A percentile compares a stretch with the other conserved stretches of the same genome.
Evolutionary conservation across 2,113 vertebrate species (phyloP).

Genomic region (Larimichthys crocea): DNA sequence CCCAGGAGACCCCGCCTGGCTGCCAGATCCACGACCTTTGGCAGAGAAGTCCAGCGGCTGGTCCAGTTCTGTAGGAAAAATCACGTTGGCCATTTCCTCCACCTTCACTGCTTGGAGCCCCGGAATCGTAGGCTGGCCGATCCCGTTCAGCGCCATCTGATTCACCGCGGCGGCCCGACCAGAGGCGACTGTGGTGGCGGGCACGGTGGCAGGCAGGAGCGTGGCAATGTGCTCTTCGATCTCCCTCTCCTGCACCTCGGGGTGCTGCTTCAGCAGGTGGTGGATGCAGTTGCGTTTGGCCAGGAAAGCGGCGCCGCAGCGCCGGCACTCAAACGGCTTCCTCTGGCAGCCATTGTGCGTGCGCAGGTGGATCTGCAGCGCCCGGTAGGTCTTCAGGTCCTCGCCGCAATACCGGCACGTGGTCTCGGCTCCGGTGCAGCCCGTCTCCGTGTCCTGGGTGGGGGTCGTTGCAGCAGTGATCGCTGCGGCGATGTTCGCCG

Average conservation of each 20-base stretch:
- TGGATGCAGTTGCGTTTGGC: conserved; percentile 97
- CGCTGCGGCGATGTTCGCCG: not conserved
- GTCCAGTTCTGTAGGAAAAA: conserved; percentile 85
- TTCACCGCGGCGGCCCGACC: not conserved
- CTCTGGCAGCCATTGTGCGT: conserved; percentile 92
- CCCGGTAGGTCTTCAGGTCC: conserved; percentile 92
- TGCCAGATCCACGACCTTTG: conserved; percentile 80
- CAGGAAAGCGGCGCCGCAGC: conserved; percentile 92
- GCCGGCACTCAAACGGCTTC: conserved; percentile 95
- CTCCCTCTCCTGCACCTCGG: conserved; percentile 92
- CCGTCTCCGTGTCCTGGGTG: conserved; percentile 76
- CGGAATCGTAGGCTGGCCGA: not conserved
- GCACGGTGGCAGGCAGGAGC: conserved; percentile 72
- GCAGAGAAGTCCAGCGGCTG: conserved; percentile 96
- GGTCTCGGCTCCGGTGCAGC: conserved; percentile 83
- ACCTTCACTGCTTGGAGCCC: conserved; percentile 85
- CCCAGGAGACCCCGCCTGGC: conserved; percentile 70
- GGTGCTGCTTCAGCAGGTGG: conserved; percentile 96
- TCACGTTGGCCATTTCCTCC: conserved; percentile 78
- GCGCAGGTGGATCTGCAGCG: conserved; percentile 95
- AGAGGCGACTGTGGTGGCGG: conserved; percentile 63
- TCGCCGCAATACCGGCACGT: conserved; percentile 93
- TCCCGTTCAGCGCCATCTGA: conserved; percentile 44
- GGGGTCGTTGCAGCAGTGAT: conserved; percentile 8
- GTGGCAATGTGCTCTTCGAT: conserved; percentile 92